Conservation (phyloP, 2,113 vertebrate genomes). For the Carollia perspicillata region DNA sequence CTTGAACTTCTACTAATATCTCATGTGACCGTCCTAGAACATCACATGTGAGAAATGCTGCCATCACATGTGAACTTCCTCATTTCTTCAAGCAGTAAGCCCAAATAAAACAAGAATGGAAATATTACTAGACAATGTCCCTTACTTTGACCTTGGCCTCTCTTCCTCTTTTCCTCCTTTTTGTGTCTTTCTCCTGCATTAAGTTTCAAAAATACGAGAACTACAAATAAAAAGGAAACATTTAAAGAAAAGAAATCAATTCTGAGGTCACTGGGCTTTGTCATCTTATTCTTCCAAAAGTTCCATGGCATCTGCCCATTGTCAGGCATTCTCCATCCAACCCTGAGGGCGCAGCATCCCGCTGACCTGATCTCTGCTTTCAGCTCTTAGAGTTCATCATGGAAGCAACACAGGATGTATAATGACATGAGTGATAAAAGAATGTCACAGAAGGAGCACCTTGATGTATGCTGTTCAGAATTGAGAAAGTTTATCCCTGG, state of each 20-base stretch:
- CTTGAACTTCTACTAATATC: fast-evolving
- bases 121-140: fast-evolving
- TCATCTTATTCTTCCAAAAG: fast-evolving
- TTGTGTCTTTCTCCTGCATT: neutral
- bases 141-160: neutral
- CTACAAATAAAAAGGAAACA: neutral
- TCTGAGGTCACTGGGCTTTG: fast-evolving
- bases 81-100: fast-evolving
- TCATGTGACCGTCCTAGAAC: fast-evolving
- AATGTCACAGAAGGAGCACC: fast-evolving
- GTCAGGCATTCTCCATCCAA: fast-evolving
- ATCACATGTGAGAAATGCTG: fast-evolving
- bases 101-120: fast-evolving
- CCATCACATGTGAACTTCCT: fast-evolving
- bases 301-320: fast-evolving
- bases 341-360: fast-evolving
- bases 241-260: neutral
- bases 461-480: fast-evolving
- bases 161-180: fast-evolving
- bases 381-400: fast-evolving
- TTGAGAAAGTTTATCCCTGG: fast-evolving
- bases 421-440: fast-evolving
- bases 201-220: neutral
- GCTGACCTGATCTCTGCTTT: fast-evolving
- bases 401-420: fast-evolving